Evolutionary conservation across 1,140 invertebrate species (phyloP), one percentile per base, ranked within the genome.

Genomic region (Drosophila miranda): DNA sequence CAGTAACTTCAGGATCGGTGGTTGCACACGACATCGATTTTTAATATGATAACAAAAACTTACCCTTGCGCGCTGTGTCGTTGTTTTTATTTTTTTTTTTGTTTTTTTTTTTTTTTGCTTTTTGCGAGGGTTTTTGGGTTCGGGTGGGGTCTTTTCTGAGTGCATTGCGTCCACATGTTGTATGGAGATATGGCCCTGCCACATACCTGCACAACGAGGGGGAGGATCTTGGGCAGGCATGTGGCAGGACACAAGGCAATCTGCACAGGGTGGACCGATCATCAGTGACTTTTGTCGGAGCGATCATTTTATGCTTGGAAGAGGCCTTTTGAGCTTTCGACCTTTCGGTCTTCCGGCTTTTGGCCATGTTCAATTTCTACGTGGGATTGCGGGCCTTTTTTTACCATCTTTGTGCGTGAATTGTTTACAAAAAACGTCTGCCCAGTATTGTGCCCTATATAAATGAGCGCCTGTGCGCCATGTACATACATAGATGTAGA

Each of bases 371-470:
- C 34, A 28, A 30, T 34, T 21, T 48, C 46, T 48, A 30, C n/a
- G 26, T 68, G 48, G 21, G 74, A 84, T 78, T 75, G 77, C 70
- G 88, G 87, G 74, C 73, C 75, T 74, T 75, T 90, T 90, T 90
- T 90, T 90, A 90, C 82, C 86, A 90, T 52, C 77, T 90, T 90
- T 90, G 89, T 90, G 89, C 89, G 89, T 90, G 89, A 90, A 90
- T 90, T 90, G 89, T 90, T 90, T 90, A 90, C 89, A 90, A 90
- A 90, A 90, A 90, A 90, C 89, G 89, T 90, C 89, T 90, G 89
- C 89, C 89, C 89, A 90, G 81, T 90, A 89, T 86, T 84, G 49
- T 26, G 56, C 51, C 60, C 53, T 71, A 82, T 87, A 74, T 77
- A 83, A 72, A 84, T 81, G 64, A 38, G 6, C 42, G 58, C 53